Base-by-base conservation (phyloP, 2,797 vertebrate genomes). In the Enteromius anoplus region DNA sequence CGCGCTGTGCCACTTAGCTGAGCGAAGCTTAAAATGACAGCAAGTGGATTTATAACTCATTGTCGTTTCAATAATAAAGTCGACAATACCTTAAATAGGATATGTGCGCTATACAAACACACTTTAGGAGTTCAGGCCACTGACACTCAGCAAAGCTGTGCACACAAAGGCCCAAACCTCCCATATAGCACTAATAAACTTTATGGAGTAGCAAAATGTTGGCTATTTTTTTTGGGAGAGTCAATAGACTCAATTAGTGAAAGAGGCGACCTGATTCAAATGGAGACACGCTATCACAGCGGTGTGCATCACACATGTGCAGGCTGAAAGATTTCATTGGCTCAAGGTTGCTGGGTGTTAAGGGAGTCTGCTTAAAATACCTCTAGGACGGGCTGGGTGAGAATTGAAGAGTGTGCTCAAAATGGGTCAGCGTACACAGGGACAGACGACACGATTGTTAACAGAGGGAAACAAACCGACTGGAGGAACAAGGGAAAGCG, bases 341-440 rank as follows among this genome's bases (percentile, higher is more conserved):
- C 76, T 86, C 87, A 85, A 88, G 87, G 89, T 87, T 75, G 84
- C 58, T 81, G 17, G 34, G 42, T 58, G 62, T 79, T 78, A 9
- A 78, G 80, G 82, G 88, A 86, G 78, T 82, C 82, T 76, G 83
- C 86, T 82, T 85, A 88, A 89, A 87, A 87, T 87, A 88, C 83
- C 66, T 86, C 84, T 40, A 62, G 77, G 55, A 68, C 0, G 45
- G 75, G 55, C 19, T 73, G 85, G 23, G 79, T 49, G 84, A 72
- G 75, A 78, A 78, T 47, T 58, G 26, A 66, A 79, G 45, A 85
- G 51, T 23, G 71, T 55, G 64, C 58, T 68, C 40, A 47, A 89
- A 88, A 85, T 90, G 77, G 89, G 90, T 86, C 88, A 80, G 88
- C 62, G 66, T 81, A 66, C 47, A 77, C 76, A 34, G 87, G 83